These are phyloP conservation scores for Chaitophorus viminalis DNA, from an alignment of 2,888 invertebrate species.

Conservation along the genomic window DNA sequence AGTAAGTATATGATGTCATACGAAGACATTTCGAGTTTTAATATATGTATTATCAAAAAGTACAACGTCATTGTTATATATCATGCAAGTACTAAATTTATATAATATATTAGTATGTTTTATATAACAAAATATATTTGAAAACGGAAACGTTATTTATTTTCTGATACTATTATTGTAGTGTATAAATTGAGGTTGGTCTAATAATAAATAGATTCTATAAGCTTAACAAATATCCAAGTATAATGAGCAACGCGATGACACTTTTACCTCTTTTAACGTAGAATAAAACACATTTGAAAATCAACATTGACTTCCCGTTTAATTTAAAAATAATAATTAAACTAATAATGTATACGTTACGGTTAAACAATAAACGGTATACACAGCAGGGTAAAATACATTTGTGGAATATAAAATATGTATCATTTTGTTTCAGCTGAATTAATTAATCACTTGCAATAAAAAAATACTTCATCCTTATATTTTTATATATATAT, in stretches of 20 bases:
- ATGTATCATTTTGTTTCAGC: neutral
- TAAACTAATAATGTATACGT: neutral
- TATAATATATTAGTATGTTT: neutral
- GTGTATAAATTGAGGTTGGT: conserved; percentile 27
- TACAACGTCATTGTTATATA: conserved; percentile 10
- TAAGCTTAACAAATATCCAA: conserved; percentile 21
- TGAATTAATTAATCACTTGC: no score
- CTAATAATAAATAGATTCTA: conserved; percentile 33
- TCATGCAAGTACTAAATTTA: neutral
- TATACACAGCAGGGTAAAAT: neutral
- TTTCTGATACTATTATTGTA: conserved; percentile 21
- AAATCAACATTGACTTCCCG: conserved; percentile 47
- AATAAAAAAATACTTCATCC: no score
- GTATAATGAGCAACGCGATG: conserved; percentile 35
- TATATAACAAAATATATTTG: conserved; percentile 15
- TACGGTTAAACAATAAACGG: neutral
- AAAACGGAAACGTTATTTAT: conserved; percentile 27
- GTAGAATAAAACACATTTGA: conserved; percentile 33
- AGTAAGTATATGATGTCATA: neutral
- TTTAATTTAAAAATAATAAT: conserved; percentile 20
- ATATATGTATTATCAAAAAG: neutral
- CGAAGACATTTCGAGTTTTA: neutral
- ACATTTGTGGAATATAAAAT: neutral
- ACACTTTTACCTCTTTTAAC: conserved; percentile 23
- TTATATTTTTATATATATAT: no score